Evolutionary conservation across 2,113 vertebrate species (phyloP).

Genomic region (Rhynchomys soricoides): DNA sequence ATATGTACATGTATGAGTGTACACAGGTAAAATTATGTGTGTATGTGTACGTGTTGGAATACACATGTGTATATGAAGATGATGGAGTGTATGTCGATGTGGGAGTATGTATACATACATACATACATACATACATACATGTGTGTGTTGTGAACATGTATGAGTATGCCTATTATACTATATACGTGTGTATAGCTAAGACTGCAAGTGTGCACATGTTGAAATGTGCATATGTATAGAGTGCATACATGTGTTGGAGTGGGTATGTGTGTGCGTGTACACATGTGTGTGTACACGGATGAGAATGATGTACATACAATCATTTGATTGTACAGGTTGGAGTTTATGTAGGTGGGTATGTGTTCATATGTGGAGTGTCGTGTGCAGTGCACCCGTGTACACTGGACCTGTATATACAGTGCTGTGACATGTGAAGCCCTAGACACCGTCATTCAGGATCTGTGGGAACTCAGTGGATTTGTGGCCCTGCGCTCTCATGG

Average conservation of each 20-base stretch:
- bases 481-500: not conserved
- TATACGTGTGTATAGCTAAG: not conserved
- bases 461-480: not conserved
- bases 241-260: no score
- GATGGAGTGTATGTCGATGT: no score
- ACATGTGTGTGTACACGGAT: not conserved
- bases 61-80: not conserved
- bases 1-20: not conserved
- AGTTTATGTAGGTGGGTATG: not conserved
- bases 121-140: not conserved
- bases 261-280: no score
- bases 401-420: not conserved
- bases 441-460: not conserved
- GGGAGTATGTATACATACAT: not conserved
- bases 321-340: not conserved
- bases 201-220: not conserved
- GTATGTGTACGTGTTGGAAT: not conserved
- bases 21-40: not conserved
- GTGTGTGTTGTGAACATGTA: not conserved
- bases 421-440: not conserved
- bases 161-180: not conserved
- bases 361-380: not conserved
- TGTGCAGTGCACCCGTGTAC: not conserved
- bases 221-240: no score
- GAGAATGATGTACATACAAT: not conserved